Base-by-base conservation (phyloP, 2,888 invertebrate genomes). In the Drosophila testacea region DNA sequence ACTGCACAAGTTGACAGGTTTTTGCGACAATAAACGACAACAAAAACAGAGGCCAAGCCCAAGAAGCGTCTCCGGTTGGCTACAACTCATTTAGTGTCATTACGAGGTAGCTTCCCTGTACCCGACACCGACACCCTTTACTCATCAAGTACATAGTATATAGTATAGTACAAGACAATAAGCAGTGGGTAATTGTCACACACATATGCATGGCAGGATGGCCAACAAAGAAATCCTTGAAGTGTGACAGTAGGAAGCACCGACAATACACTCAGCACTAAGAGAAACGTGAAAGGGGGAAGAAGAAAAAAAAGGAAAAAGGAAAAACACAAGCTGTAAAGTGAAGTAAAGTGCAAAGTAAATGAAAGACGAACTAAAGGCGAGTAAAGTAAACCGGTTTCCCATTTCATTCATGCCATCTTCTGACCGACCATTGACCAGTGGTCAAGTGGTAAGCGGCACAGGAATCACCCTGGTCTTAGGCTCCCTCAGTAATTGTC, bases 221-320 rank as follows among this genome's bases (percentile, higher is more conserved):
- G 64, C 67, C 83, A 88, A 84, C 79, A 83, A 84, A 81, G 87
- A 81, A 89, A 90, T 90, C 90, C 90, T 90, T 89, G 90, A 89
- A 90, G 89, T 89, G 90, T 90, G 89, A 89, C 89, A 86, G 86
- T 78, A 84, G 83, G 83, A 78, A 86, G 78, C 85, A 63, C 62
- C 57, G 65, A 22, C 60, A 66, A 39, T 50, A 60, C 41, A 55
- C 44, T 46, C 30, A 55, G 30, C 38, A 48, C 22, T 67, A 42
- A 16, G 27, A 67, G 41, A 57, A 59, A 28, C 27, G 64, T 55
- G 42, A 66, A 32, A 48, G 38, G 62, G 36, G 59, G 30, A 59
- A 51, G 32, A 16, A 62, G 50, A 60, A 60, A 41, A 47, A 74
- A 47, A 46, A 41, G 6, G 22, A 42, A 16, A 16, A 16, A 16